Conservation (phyloP, 2,888 invertebrate species). For the Hylaea fasciaria region DNA sequence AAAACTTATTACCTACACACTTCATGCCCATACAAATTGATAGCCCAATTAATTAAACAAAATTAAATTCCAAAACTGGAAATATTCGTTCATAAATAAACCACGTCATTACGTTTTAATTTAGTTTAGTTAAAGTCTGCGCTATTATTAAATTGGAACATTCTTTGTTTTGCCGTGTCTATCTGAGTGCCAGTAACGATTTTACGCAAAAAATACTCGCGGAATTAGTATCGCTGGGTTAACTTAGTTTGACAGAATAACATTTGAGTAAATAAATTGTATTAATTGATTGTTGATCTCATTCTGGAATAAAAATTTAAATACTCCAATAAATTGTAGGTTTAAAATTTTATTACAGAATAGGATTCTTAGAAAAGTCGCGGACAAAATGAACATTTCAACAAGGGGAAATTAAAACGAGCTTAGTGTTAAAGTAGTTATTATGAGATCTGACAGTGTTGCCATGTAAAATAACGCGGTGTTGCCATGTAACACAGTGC, state of each 20-base stretch:
- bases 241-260: too few species aligned
- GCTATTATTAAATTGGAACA: neutral
- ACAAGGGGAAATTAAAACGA: neutral
- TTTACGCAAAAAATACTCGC: too few species aligned
- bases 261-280: too few species aligned
- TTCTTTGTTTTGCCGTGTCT: neutral
- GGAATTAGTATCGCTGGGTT: too few species aligned
- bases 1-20: conserved; percentile 22
- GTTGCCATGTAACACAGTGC: conserved; percentile 5
- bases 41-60: conserved; percentile 27
- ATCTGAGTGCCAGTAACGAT: neutral
- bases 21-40: conserved; percentile 24
- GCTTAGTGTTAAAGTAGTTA: neutral
- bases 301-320: neutral
- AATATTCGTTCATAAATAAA: conserved; percentile 23
- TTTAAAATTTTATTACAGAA: too few species aligned
- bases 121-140: conserved; percentile 23
- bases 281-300: too few species aligned
- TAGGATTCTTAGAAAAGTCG: too few species aligned
- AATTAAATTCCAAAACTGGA: conserved; percentile 24
- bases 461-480: conserved; percentile 1
- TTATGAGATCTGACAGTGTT: conserved; percentile 23
- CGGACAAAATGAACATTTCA: too few species aligned
- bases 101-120: conserved; percentile 32
- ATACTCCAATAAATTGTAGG: neutral